Evolutionary conservation across 2,797 vertebrate species (phyloP).

Genomic region (Hafferia zeledoni): DNA sequence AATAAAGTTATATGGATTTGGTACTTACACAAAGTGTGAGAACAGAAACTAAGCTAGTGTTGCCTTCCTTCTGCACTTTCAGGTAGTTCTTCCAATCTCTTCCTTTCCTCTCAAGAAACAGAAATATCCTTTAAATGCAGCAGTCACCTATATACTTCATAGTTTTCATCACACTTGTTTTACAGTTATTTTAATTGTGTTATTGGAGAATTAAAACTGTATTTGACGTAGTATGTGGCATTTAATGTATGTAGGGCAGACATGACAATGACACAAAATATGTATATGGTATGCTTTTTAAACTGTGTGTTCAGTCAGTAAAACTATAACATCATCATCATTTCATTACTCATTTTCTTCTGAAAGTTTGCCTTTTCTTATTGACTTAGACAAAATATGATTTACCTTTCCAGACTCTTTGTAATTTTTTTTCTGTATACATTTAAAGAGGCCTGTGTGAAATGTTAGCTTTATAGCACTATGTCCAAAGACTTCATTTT

Average conservation of each 20-base stretch:
- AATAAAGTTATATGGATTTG: neutral
- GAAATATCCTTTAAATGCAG: neutral
- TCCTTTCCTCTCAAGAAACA: neutral
- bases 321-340: neutral
- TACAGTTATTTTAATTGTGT: neutral
- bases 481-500: neutral
- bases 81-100: neutral
- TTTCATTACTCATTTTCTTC: neutral
- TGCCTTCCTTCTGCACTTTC: neutral
- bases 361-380: neutral
- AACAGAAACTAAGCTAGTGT: neutral
- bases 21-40: neutral
- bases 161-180: neutral
- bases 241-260: neutral
- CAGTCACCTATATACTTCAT: neutral
- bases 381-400: neutral
- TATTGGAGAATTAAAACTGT: neutral
- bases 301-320: neutral
- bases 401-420: neutral
- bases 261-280: neutral
- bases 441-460: neutral
- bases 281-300: neutral
- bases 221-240: neutral
- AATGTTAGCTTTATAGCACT: neutral
- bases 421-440: neutral